phyloP scores from a whole-genome alignment of 2,888 invertebrate genomes.

The Drosophila neonasuta region DNA sequence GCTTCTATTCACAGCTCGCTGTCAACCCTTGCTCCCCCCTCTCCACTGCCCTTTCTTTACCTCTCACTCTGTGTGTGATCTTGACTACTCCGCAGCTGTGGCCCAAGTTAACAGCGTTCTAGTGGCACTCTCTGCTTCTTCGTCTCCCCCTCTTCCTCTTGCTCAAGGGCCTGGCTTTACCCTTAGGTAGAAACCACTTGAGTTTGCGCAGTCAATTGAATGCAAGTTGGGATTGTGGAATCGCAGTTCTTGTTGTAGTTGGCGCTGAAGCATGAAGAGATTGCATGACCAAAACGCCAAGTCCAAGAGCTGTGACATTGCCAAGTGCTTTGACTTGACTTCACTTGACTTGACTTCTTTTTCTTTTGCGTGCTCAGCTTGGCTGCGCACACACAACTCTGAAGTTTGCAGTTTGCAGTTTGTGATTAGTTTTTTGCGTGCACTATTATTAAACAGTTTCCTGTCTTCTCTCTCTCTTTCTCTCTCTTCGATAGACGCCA shows the following conservation, averaged over 20 bases:
- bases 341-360: constrained; percentile 13
- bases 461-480: constrained; percentile 30
- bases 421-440: constrained; percentile 68
- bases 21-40: background rate
- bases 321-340: constrained; percentile 26
- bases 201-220: constrained; percentile 70
- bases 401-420: background rate
- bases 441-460: constrained; percentile 60
- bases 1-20: constrained; percentile 2
- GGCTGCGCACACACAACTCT: constrained; percentile 24
- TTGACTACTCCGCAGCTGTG: background rate
- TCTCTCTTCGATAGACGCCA: constrained; percentile 85
- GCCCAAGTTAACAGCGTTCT: constrained; percentile 28
- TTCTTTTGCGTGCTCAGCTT: constrained; percentile 11
- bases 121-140: background rate
- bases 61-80: background rate
- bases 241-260: constrained; percentile 31
- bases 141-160: too few species aligned
- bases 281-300: constrained; percentile 52
- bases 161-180: constrained; percentile 13
- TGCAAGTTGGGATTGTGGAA: constrained; percentile 11
- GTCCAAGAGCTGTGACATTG: constrained; percentile 38
- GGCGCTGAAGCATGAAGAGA: constrained; percentile 67
- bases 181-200: constrained; percentile 40
- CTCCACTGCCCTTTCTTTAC: too few species aligned